Evolutionary conservation across 2,113 vertebrate genomes (phyloP).

Genomic region (Varanus komodoensis): DNA sequence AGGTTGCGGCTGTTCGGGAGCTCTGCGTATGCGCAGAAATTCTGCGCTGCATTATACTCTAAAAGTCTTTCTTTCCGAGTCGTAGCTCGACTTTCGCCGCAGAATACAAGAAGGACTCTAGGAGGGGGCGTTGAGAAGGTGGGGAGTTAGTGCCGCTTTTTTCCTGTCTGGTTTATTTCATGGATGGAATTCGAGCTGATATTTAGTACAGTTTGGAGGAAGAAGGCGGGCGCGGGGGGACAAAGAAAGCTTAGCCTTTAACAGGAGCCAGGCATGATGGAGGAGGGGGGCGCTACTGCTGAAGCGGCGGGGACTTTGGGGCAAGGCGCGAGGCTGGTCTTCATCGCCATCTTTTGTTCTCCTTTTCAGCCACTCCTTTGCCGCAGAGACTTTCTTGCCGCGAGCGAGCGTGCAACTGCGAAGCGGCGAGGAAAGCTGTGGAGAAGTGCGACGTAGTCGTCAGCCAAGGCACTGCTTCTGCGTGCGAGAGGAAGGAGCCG

Average conservation of each 20-base stretch:
- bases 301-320: background rate
- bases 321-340: background rate
- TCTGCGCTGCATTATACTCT: no score
- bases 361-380: background rate
- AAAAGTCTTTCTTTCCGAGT: background rate
- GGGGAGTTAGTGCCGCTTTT: background rate
- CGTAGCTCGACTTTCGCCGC: background rate
- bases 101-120: background rate
- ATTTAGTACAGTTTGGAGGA: background rate
- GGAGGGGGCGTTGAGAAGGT: background rate
- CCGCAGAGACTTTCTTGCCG: background rate
- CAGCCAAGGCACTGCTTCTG: background rate
- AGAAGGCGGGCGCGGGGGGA: background rate
- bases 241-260: background rate
- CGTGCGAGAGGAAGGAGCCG: background rate
- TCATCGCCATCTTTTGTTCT: conserved; percentile 36
- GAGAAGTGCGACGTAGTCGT: background rate
- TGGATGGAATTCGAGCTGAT: background rate
- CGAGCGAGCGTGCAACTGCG: background rate
- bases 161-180: background rate
- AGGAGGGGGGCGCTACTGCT: background rate
- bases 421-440: background rate
- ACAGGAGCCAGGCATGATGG: background rate
- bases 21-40: background rate
- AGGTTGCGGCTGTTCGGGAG: no score